Conservation (phyloP, 2,113 vertebrate species). For the Notarius lentiginosus region DNA sequence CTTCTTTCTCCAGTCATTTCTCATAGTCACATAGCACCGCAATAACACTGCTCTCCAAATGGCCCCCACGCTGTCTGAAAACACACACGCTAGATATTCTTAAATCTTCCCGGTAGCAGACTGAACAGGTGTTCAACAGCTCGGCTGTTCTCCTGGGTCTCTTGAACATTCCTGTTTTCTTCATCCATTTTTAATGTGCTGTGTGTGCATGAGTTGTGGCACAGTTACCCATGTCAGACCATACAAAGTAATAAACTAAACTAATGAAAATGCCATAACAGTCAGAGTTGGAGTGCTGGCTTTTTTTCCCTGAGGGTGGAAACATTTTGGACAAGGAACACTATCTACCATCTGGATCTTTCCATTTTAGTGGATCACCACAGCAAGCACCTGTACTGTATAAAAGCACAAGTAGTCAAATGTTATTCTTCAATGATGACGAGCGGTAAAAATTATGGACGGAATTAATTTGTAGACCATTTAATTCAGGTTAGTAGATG, state of each 20-base stretch:
- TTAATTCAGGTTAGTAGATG: background rate
- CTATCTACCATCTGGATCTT: constrained; percentile 16
- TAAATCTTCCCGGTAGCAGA: constrained; percentile 36
- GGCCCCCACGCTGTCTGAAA: constrained; percentile 18
- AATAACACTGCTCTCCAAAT: constrained; percentile 25
- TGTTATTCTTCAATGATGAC: constrained; percentile 16
- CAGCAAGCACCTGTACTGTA: background rate
- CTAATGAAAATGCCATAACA: constrained; percentile 79
- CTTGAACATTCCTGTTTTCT: constrained; percentile 50
- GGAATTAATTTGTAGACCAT: background rate
- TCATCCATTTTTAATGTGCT: constrained; percentile 72
- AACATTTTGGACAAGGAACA: constrained; percentile 14
- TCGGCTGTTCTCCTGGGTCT: constrained; percentile 28
- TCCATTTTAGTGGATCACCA: constrained; percentile 6
- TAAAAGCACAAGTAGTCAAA: background rate
- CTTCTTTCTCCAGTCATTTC: background rate
- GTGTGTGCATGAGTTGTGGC: constrained; percentile 37
- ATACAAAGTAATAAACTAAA: constrained; percentile 79
- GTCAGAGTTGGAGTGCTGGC: constrained; percentile 7
- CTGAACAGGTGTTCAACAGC: constrained; percentile 41
- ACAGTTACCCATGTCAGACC: constrained; percentile 73
- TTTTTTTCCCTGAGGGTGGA: constrained; percentile 23
- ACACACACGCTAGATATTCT: constrained; percentile 34
- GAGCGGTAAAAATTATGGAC: background rate
- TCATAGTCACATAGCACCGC: background rate